phyloP scores from a whole-genome alignment of 2,888 invertebrate genomes.

The Muscina levida region DNA sequence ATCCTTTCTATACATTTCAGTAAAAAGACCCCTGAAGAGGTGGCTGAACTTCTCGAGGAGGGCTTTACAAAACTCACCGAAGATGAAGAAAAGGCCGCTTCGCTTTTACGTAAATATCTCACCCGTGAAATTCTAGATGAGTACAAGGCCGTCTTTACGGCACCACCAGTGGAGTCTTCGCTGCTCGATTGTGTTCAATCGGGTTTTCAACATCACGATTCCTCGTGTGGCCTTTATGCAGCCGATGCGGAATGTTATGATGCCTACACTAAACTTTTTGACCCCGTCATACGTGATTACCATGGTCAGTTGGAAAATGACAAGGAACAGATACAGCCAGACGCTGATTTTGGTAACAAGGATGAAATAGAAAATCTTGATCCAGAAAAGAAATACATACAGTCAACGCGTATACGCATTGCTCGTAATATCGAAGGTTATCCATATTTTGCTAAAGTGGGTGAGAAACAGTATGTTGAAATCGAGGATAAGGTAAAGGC shows the following conservation, averaged over 20 bases:
- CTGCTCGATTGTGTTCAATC: slow-evolving; percentile 84
- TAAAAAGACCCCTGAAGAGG: slow-evolving; percentile 77
- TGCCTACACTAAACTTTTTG: slow-evolving; percentile 83
- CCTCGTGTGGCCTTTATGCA: slow-evolving; percentile 84
- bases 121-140: slow-evolving; percentile 81
- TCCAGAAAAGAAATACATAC: slow-evolving; percentile 83
- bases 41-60: slow-evolving; percentile 80
- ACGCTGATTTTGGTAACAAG: slow-evolving; percentile 83
- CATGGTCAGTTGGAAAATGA: slow-evolving; percentile 80
- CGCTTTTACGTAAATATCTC: slow-evolving; percentile 84
- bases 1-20: slow-evolving; percentile 65
- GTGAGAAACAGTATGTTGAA: slow-evolving; percentile 83
- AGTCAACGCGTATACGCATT: slow-evolving; percentile 84
- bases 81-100: slow-evolving; percentile 80
- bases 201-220: slow-evolving; percentile 84
- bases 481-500: slow-evolving; percentile 81
- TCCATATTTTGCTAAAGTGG: slow-evolving; percentile 85
- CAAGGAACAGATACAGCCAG: slow-evolving; percentile 83
- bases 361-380: slow-evolving; percentile 83
- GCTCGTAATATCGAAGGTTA: slow-evolving; percentile 83
- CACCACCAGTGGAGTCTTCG: slow-evolving; percentile 81
- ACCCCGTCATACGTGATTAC: slow-evolving; percentile 85
- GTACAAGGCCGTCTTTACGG: slow-evolving; percentile 81
- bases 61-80: slow-evolving; percentile 81
- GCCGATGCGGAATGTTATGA: slow-evolving; percentile 85